Conservation (phyloP, 2,888 invertebrate species). For the Brachylomia viminalis region DNA sequence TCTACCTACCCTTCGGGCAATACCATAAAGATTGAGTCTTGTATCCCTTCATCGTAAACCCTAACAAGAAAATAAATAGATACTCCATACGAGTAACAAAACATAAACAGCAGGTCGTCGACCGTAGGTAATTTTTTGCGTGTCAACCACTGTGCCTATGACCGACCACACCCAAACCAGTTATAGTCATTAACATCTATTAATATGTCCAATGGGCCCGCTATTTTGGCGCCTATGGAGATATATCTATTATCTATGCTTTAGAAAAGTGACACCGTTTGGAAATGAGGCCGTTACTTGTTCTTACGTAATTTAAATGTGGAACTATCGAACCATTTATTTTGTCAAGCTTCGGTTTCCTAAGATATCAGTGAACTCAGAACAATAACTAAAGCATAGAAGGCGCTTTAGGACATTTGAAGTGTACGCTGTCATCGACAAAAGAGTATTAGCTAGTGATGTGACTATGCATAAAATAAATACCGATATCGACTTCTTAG, state of each 20-base stretch:
- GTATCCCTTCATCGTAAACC: neutral
- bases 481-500: too few relatives aligned
- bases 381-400: too few relatives aligned
- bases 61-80: slow-evolving; percentile 4
- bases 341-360: too few relatives aligned
- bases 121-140: slow-evolving; percentile 24
- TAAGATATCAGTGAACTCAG: too few relatives aligned
- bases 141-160: neutral
- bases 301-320: slow-evolving; percentile 23
- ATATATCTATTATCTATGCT: slow-evolving; percentile 32
- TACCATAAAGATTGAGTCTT: neutral
- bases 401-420: too few relatives aligned
- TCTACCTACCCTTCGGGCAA: neutral
- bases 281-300: slow-evolving; percentile 5
- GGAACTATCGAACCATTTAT: neutral
- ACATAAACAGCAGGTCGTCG: slow-evolving; percentile 15
- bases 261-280: slow-evolving; percentile 37
- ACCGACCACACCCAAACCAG: slow-evolving; percentile 46
- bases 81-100: neutral
- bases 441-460: too few relatives aligned
- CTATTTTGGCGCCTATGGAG: slow-evolving; percentile 44
- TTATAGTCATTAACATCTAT: slow-evolving; percentile 42
- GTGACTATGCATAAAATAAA: too few relatives aligned
- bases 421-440: too few relatives aligned
- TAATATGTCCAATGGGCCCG: slow-evolving; percentile 34